Evolutionary conservation across 2,113 vertebrate genomes (phyloP).

Genomic region (Mellivora capensis): DNA sequence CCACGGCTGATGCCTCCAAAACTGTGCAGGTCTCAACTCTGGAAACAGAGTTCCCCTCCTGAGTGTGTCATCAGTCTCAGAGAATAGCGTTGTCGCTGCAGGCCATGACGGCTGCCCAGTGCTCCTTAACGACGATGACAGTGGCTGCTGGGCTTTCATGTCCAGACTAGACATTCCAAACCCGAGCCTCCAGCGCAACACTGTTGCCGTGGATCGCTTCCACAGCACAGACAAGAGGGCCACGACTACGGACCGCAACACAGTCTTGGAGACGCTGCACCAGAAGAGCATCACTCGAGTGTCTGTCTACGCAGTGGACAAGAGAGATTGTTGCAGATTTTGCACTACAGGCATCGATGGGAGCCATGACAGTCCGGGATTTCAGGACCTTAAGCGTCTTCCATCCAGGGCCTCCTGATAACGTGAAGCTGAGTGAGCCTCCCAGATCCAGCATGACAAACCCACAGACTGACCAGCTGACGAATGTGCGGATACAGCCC

Average conservation of each 20-base stretch:
- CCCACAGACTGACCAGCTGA: slow-evolving; percentile 68
- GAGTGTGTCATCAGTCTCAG: neutral
- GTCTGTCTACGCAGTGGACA: neutral
- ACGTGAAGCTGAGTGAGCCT: slow-evolving; percentile 87
- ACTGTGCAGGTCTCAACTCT: slow-evolving; percentile 83
- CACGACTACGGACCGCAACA: neutral
- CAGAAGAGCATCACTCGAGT: neutral
- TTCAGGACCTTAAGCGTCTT: slow-evolving; percentile 93
- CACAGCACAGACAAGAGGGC: neutral
- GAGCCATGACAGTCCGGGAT: neutral
- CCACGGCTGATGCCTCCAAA: slow-evolving; percentile 93
- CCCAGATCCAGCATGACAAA: slow-evolving; percentile 78
- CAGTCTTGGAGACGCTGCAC: neutral
- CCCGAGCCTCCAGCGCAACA: neutral
- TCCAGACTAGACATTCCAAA: neutral
- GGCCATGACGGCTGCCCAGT: neutral
- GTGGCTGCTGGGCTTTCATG: neutral
- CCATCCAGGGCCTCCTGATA: slow-evolving; percentile 93
- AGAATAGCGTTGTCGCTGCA: neutral
- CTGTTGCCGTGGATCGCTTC: accelerated
- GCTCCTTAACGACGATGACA: neutral
- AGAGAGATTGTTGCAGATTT: neutral
- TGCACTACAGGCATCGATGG: neutral
- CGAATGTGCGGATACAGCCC: slow-evolving; percentile 37
- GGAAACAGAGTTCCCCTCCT: neutral